phyloP scores from a whole-genome alignment of 2,888 invertebrate genomes.

The Erannis defoliaria region DNA sequence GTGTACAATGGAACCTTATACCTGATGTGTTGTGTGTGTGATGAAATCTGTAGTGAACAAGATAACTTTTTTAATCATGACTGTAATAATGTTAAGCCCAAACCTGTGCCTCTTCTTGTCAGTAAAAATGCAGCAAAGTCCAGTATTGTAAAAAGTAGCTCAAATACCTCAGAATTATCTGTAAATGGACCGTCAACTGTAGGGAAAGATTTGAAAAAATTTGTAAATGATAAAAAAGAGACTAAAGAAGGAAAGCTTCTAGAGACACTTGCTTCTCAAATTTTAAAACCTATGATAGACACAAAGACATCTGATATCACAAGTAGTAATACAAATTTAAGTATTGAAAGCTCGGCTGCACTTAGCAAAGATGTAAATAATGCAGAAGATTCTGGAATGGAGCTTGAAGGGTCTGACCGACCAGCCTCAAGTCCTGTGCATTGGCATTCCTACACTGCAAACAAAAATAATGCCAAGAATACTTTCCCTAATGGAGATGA shows the following conservation, averaged over 20 bases:
- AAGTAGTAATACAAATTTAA: slow-evolving; percentile 67
- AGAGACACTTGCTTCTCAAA: slow-evolving; percentile 60
- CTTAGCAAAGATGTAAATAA: slow-evolving; percentile 66
- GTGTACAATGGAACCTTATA: slow-evolving; percentile 90
- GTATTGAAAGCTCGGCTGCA: slow-evolving; percentile 60
- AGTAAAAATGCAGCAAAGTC: slow-evolving; percentile 76
- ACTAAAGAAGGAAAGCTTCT: slow-evolving; percentile 56
- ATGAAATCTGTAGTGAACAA: slow-evolving; percentile 91
- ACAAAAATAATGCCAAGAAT: slow-evolving; percentile 45
- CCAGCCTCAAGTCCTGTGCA: slow-evolving; percentile 55
- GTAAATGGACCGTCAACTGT: slow-evolving; percentile 66
- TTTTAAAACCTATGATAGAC: slow-evolving; percentile 56
- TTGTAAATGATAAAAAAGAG: slow-evolving; percentile 66
- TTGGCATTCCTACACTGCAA: slow-evolving; percentile 53
- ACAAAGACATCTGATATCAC: slow-evolving; percentile 56
- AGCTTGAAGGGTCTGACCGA: slow-evolving; percentile 64
- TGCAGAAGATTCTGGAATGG: slow-evolving; percentile 65
- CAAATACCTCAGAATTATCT: slow-evolving; percentile 62
- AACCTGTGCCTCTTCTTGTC: slow-evolving; percentile 81
- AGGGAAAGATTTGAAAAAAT: slow-evolving; percentile 60
- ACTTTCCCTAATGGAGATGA: slow-evolving; percentile 73
- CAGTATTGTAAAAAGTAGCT: slow-evolving; percentile 66
- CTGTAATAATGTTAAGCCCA: slow-evolving; percentile 86
- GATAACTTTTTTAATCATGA: slow-evolving; percentile 92
- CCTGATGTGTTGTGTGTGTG: slow-evolving; percentile 93